phyloP scores from a whole-genome alignment of 1,140 invertebrate species.

The Brachionus sp. region DNA sequence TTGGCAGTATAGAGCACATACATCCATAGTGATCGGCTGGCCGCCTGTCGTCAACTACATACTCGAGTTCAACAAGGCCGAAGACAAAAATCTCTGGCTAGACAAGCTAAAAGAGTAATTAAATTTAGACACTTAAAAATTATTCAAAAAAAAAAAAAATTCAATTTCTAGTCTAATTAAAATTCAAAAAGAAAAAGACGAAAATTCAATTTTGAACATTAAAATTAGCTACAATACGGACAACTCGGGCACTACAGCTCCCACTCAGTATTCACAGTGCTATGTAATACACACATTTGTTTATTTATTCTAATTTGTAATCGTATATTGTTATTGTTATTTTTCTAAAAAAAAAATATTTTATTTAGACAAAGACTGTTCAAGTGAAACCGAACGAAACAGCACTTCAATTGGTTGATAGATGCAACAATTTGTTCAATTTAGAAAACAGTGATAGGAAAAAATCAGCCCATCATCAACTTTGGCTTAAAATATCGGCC shows the following conservation, averaged over 20 bases:
- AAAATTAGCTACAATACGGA: slow-evolving; percentile 42
- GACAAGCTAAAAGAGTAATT: slow-evolving; percentile 24
- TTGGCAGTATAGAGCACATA: slow-evolving; percentile 16
- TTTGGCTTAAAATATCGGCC: slow-evolving; percentile 25
- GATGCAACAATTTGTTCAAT: slow-evolving; percentile 33
- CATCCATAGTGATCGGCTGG: slow-evolving; percentile 34
- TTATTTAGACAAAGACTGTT: slow-evolving; percentile 16
- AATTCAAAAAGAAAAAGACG: not conserved
- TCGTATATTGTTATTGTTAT: not conserved
- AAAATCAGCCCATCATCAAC: not conserved
- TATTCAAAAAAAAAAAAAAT: not conserved
- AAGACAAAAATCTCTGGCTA: slow-evolving; percentile 12
- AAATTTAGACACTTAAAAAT: not conserved
- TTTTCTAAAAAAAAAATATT: not conserved
- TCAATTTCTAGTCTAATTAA: not conserved
- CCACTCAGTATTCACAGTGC: slow-evolving; percentile 26
- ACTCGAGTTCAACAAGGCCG: not conserved
- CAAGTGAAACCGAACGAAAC: slow-evolving; percentile 32
- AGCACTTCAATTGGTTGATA: not conserved
- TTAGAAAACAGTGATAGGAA: not conserved
- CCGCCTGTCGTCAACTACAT: slow-evolving; percentile 32
- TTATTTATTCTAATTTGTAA: not conserved
- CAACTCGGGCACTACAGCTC: slow-evolving; percentile 12
- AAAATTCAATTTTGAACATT: slow-evolving; percentile 22
- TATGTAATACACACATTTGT: not conserved